phyloP scores from a whole-genome alignment of 2,113 vertebrate genomes.

The Macquaria ambigua region DNA sequence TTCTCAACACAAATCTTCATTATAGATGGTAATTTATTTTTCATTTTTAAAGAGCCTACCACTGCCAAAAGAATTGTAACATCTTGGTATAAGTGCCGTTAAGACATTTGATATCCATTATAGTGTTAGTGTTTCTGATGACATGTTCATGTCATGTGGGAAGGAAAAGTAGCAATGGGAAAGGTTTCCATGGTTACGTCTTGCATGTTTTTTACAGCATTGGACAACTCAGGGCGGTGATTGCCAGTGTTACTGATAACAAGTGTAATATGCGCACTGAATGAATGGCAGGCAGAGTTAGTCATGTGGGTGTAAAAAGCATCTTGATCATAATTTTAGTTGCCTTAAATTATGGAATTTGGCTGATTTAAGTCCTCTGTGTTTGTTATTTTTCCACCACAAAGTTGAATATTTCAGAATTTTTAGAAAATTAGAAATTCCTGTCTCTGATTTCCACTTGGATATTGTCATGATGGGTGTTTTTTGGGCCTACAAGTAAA shows the following conservation, averaged over 20 bases:
- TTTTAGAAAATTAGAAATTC: background rate
- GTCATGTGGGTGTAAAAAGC: background rate
- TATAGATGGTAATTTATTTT: background rate
- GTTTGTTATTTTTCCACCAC: background rate
- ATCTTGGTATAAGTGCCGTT: background rate
- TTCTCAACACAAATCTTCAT: background rate
- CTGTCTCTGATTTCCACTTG: background rate
- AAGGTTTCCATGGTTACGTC: conserved; percentile 56
- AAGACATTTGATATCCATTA: background rate
- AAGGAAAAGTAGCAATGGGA: conserved; percentile 17
- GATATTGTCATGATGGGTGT: background rate
- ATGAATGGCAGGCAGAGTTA: background rate
- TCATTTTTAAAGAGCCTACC: too few relatives aligned
- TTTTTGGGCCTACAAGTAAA: background rate
- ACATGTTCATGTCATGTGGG: conserved; percentile 16
- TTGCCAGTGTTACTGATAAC: conserved; percentile 37
- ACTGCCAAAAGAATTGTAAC: background rate
- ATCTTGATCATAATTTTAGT: background rate
- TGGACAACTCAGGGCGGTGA: background rate
- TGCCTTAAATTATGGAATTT: background rate
- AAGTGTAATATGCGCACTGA: background rate
- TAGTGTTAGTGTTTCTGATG: conserved; percentile 7
- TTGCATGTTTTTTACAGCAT: conserved; percentile 36
- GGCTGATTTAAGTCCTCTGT: background rate
- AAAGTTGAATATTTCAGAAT: too few relatives aligned